Conservation (phyloP, 2,113 vertebrate species). For the Macroglossus sobrinus region DNA sequence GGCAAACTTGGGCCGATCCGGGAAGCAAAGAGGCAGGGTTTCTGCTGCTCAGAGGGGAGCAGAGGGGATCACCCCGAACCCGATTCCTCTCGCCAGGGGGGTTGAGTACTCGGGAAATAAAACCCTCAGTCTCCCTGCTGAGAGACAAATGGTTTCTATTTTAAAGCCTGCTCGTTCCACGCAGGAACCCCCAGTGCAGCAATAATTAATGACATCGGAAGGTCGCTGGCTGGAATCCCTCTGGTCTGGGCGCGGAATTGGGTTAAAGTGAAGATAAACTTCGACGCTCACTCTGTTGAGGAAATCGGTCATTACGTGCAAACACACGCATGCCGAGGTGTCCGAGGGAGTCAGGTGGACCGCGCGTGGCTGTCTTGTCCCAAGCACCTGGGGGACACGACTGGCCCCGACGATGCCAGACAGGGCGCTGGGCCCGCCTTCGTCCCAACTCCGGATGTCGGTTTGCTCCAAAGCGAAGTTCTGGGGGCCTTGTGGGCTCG, state of each 20-base stretch:
- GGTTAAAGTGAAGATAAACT: slow-evolving; percentile 84
- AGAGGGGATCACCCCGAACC: slow-evolving; percentile 71
- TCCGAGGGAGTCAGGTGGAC: slow-evolving; percentile 53
- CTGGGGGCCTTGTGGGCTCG: background rate
- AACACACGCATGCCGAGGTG: slow-evolving; percentile 72
- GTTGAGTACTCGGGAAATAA: slow-evolving; percentile 77
- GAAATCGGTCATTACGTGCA: slow-evolving; percentile 80
- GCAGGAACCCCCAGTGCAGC: slow-evolving; percentile 83
- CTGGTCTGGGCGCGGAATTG: slow-evolving; percentile 83
- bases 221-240: slow-evolving; percentile 79
- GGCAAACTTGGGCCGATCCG: slow-evolving; percentile 72
- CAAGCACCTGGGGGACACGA: background rate
- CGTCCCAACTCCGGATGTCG: background rate
- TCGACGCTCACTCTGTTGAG: slow-evolving; percentile 77
- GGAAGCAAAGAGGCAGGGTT: slow-evolving; percentile 73
- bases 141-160: slow-evolving; percentile 88
- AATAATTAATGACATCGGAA: slow-evolving; percentile 87
- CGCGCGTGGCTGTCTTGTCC: slow-evolving; percentile 18
- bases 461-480: background rate
- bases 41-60: slow-evolving; percentile 70
- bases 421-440: background rate
- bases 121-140: slow-evolving; percentile 82
- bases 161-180: slow-evolving; percentile 84
- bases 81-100: slow-evolving; percentile 68
- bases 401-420: background rate